A percentile compares a stretch with the other conserved stretches of the same genome.
These are phyloP conservation scores for Ochropleura plecta DNA, from an alignment of 2,888 invertebrate genomes.

Conservation along the genomic window DNA sequence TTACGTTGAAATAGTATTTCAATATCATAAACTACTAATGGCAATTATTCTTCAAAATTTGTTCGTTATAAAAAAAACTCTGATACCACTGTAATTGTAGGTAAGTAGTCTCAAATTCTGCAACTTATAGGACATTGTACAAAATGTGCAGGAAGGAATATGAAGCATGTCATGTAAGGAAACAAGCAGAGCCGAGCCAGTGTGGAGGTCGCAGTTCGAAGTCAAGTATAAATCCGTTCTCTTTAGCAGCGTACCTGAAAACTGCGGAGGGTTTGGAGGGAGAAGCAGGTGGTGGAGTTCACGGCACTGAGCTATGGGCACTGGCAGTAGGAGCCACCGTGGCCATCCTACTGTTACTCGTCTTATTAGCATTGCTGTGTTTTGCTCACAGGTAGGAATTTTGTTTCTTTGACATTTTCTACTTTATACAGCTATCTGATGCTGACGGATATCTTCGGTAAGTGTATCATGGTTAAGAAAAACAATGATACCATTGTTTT, in stretches of 20 bases:
- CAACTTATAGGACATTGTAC: background rate
- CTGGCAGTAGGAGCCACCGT: constrained; percentile 92
- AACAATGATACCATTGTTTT: no score
- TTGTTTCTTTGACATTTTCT: background rate
- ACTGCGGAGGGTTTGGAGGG: constrained; percentile 91
- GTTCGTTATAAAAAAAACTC: background rate
- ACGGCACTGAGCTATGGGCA: constrained; percentile 90
- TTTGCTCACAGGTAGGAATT: constrained; percentile 83
- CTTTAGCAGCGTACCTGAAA: constrained; percentile 92
- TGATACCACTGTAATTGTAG: background rate
- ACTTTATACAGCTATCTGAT: background rate
- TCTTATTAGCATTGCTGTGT: constrained; percentile 89
- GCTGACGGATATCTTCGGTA: background rate
- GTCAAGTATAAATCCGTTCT: constrained; percentile 39
- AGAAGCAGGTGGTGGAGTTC: constrained; percentile 83
- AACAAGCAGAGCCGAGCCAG: no score
- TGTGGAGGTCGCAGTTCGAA: background rate
- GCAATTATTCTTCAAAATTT: background rate
- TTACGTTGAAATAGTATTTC: background rate
- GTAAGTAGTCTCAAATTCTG: background rate
- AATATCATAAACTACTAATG: background rate
- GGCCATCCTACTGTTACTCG: constrained; percentile 90
- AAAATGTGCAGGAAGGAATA: background rate
- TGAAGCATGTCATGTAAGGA: background rate
- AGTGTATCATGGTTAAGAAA: background rate